These are phyloP conservation scores for Albula goreensis DNA, from an alignment of 2,113 vertebrate species.

Conservation along the genomic window DNA sequence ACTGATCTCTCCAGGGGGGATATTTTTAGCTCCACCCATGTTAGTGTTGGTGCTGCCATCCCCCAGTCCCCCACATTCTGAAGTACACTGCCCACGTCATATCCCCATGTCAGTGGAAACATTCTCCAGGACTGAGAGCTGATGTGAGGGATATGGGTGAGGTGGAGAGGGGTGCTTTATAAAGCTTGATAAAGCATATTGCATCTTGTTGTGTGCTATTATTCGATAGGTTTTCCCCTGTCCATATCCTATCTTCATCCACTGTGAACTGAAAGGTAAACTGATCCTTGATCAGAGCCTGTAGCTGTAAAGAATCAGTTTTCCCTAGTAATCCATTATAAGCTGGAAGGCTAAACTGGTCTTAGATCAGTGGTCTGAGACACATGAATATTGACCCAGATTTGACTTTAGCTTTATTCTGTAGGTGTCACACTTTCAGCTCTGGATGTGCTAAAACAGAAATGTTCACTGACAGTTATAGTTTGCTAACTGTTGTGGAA, in stretches of 20 bases:
- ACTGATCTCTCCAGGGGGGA: slow-evolving; percentile 48
- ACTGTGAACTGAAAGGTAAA: too few species aligned
- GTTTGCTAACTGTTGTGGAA: too few species aligned
- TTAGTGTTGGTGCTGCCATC: slow-evolving; percentile 25
- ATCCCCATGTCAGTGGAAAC: slow-evolving; percentile 37
- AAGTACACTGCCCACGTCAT: slow-evolving; percentile 55
- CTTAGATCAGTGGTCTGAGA: too few species aligned
- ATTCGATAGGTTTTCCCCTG: too few species aligned
- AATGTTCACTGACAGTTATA: too few species aligned
- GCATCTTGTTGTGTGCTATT: too few species aligned
- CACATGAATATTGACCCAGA: neutral
- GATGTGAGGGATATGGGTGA: neutral
- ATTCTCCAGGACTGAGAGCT: slow-evolving; percentile 35
- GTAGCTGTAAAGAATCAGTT: too few species aligned
- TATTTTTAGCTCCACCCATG: slow-evolving; percentile 68
- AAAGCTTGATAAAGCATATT: neutral
- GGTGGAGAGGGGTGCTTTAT: neutral
- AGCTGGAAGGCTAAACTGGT: too few species aligned
- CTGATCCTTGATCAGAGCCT: too few species aligned
- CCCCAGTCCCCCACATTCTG: slow-evolving; percentile 20
- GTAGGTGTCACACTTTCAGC: slow-evolving; percentile 40
- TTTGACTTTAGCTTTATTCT: slow-evolving; percentile 20
- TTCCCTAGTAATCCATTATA: too few species aligned
- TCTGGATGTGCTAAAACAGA: too few species aligned
- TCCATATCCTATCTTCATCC: too few species aligned